These are phyloP conservation scores for Amblyopsis hoosieri DNA, from an alignment of 2,797 vertebrate species.

Conservation along the genomic window DNA sequence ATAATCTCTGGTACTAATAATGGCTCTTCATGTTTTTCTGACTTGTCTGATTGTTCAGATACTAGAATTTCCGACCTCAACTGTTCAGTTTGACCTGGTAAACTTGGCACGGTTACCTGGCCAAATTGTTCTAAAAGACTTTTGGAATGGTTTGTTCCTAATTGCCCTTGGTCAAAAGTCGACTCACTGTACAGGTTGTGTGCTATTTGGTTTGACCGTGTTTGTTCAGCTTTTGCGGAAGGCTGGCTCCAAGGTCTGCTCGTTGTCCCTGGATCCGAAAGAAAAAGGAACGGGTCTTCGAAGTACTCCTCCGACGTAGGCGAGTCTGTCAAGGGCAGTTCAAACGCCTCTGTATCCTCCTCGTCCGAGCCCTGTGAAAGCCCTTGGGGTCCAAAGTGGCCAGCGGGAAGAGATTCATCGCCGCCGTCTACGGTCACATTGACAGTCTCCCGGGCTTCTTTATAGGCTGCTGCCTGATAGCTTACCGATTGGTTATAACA, in stretches of 20 bases:
- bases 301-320: too few species aligned
- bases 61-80: background rate
- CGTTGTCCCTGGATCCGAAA: background rate
- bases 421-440: background rate
- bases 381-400: constrained; percentile 17
- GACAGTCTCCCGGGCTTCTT: constrained; percentile 32
- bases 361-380: background rate
- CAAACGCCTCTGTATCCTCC: background rate
- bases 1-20: background rate
- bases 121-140: constrained; percentile 9
- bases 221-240: background rate
- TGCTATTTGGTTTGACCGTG: background rate
- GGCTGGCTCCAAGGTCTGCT: background rate
- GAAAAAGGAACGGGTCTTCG: too few species aligned
- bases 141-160: background rate
- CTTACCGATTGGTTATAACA: constrained; percentile 1
- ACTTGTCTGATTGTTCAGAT: constrained; percentile 10
- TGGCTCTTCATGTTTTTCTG: constrained; percentile 8
- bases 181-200: background rate
- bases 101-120: constrained; percentile 1
- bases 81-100: background rate
- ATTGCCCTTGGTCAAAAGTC: constrained; percentile 3
- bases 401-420: background rate
- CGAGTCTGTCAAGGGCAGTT: background rate
- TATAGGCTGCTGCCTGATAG: constrained; percentile 27